Base-by-base conservation (phyloP, 2,888 invertebrate species). In the Papilio protenor region DNA sequence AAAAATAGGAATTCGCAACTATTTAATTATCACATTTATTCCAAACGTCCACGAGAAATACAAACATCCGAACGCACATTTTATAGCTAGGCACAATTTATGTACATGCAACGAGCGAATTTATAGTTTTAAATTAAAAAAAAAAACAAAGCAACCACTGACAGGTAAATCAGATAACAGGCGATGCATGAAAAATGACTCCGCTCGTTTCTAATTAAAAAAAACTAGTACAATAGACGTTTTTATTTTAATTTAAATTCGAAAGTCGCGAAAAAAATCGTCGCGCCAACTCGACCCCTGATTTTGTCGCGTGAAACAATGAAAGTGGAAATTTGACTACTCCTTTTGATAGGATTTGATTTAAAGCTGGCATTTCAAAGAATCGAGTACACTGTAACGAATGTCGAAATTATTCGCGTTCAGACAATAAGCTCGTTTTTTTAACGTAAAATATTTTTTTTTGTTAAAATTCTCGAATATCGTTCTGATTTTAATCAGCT, bases 131-230 rank as follows among this genome's bases (percentile, higher is more conserved):
- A 82, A 83, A 84, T 84, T 73, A 83, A 83, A 81, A 82, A 82
- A 83, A 83, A 86, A 84, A 86, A 85, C 85, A 86, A 84, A 86
- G 87, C 84, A 83, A 81, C 85, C 81, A 87, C 89, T 89, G 91
- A 84, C 91, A 91, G 91, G 92, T 92, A 94, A 94, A 94, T 94
- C 94, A 94, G 92, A 92, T 91, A 91, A 85, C 87, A 89, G 90
- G 90, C 92, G 94, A 94, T 93, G 94, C 94, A 93, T 94, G 94
- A 94, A 93, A 94, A 94, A 94, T 94, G 93, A 94, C 92, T 93
- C 92, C 87, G 82, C 85, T 83, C 81, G 81, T 83, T 85, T 87
- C 87, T 91, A 92, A 94, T 93, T 93, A 91, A 92, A 94, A 93
- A 94, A 91, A 84, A 76, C 71, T 76, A 83, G 79, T 85, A 94